Evolutionary conservation across 1,140 invertebrate genomes (phyloP).

Genomic region (Zaprionus ornatus): DNA sequence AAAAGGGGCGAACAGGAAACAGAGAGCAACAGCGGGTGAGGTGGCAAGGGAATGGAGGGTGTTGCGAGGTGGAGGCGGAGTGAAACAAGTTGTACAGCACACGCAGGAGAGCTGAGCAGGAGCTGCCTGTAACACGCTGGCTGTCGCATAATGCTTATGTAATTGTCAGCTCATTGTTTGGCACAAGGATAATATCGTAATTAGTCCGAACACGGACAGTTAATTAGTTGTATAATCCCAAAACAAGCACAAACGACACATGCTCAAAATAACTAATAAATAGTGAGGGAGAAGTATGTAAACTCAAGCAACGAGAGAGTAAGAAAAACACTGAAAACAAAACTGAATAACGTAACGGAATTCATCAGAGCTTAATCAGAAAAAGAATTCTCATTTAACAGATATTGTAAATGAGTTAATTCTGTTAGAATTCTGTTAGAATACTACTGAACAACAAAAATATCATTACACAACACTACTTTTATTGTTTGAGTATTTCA

Average conservation of each 20-base stretch:
- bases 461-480: no score
- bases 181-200: conserved; percentile 63
- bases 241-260: conserved; percentile 17
- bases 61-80: background rate
- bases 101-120: background rate
- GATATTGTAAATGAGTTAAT: no score
- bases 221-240: conserved; percentile 58
- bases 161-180: conserved; percentile 72
- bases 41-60: background rate
- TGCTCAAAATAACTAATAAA: conserved; percentile 5
- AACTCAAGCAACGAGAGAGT: background rate
- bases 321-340: background rate
- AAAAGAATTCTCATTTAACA: no score
- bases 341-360: background rate
- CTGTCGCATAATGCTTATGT: conserved; percentile 64
- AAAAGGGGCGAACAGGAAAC: conserved; percentile 25
- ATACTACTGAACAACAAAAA: no score
- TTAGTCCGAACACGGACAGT: conserved; percentile 52
- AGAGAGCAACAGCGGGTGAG: background rate
- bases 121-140: conserved; percentile 17
- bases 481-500: no score
- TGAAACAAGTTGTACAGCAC: background rate
- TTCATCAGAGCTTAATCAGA: background rate
- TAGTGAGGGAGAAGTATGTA: background rate
- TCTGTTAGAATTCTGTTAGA: no score